A percentile compares a stretch with the other conserved stretches of the same genome.
phyloP scores from a whole-genome alignment of 2,888 invertebrate genomes.

The Brachylomia viminalis region DNA sequence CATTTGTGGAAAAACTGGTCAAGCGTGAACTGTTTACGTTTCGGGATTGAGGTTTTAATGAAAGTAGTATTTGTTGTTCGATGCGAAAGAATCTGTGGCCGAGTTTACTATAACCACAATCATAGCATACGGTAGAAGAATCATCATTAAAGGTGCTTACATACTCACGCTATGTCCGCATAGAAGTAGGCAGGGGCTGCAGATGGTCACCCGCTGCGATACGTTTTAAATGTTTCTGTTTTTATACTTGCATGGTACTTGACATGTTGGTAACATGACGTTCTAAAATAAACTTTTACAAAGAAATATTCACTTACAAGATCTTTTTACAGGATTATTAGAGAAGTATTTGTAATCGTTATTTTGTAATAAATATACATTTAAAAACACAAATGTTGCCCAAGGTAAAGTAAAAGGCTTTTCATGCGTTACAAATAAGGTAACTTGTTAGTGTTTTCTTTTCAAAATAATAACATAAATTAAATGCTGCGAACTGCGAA shows the following conservation, averaged over 20 bases:
- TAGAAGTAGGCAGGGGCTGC: not conserved
- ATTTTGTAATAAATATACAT: not conserved
- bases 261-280: no score
- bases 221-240: not conserved
- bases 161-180: no score
- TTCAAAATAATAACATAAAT: not conserved
- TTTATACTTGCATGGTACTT: not conserved
- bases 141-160: not conserved
- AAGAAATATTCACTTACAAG: not conserved
- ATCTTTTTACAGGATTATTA: no score
- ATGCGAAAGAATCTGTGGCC: not conserved
- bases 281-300: not conserved
- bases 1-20: slow-evolving; percentile 17
- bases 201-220: not conserved
- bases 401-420: not conserved
- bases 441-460: slow-evolving; percentile 14
- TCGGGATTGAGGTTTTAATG: not conserved
- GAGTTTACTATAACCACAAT: not conserved
- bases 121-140: not conserved
- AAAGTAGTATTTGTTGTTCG: not conserved
- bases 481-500: not conserved
- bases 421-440: slow-evolving; percentile 4
- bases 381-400: not conserved
- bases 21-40: slow-evolving; percentile 14
- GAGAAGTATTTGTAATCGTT: not conserved